A percentile compares a stretch with the other conserved stretches of the same genome.
phyloP scores from a whole-genome alignment of 2,113 vertebrate genomes.

The Cryptomyrus ogoouensis region DNA sequence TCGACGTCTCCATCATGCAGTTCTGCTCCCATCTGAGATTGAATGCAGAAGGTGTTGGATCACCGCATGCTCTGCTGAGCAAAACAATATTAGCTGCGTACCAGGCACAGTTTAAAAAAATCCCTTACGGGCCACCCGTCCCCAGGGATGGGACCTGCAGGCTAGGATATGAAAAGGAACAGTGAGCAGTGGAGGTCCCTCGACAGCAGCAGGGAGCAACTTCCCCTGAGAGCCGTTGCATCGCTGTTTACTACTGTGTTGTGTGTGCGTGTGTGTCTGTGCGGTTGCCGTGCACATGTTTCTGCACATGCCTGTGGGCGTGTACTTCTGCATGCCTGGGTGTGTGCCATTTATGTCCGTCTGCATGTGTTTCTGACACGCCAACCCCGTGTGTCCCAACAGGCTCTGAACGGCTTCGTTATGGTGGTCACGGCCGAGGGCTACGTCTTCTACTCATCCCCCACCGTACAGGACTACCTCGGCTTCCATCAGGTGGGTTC shows the following conservation, averaged over 20 bases:
- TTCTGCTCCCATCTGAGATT: neutral
- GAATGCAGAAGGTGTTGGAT: neutral
- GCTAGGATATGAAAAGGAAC: neutral
- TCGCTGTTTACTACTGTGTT: neutral
- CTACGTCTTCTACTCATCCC: conserved; percentile 51
- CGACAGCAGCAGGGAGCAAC: neutral
- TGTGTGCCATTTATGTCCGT: neutral
- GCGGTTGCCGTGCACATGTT: neutral
- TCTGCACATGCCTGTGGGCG: neutral
- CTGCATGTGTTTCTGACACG: neutral
- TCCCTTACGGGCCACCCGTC: neutral
- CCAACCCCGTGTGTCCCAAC: conserved; percentile 9
- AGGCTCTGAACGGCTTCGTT: conserved; percentile 55
- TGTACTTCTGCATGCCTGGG: neutral
- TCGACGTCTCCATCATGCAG: neutral
- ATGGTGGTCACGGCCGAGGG: conserved; percentile 49
- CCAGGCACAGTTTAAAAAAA: neutral
- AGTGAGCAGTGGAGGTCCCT: neutral
- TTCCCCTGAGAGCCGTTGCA: neutral
- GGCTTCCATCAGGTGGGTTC: conserved; percentile 54
- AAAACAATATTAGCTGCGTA: neutral
- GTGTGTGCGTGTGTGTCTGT: neutral
- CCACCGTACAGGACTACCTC: conserved; percentile 53
- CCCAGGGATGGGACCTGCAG: neutral
- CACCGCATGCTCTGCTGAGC: neutral